These are phyloP conservation scores for Sapayoa aenigma DNA, from an alignment of 2,113 vertebrate species.

Conservation along the genomic window DNA sequence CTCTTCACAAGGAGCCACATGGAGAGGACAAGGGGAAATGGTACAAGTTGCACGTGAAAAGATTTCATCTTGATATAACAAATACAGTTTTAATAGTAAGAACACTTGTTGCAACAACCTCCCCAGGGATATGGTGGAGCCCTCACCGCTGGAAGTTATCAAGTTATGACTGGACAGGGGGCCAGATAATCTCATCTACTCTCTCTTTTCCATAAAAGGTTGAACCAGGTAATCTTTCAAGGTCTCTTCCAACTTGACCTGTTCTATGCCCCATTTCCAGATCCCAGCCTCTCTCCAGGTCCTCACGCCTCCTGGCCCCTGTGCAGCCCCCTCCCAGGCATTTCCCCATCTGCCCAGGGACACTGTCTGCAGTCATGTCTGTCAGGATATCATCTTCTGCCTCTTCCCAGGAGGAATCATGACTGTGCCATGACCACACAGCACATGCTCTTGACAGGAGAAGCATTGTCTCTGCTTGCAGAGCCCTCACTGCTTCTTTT, in stretches of 20 bases:
- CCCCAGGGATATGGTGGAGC: neutral
- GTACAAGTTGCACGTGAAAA: neutral
- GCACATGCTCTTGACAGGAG: neutral
- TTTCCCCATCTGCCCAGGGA: neutral
- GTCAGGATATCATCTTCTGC: neutral
- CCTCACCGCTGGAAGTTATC: accelerated
- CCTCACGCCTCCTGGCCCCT: neutral
- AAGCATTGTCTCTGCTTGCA: neutral
- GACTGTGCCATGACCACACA: neutral
- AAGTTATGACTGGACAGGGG: neutral
- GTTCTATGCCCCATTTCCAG: neutral
- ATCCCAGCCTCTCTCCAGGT: neutral
- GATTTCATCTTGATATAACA: neutral
- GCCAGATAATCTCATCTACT: neutral
- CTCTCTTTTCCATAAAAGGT: neutral
- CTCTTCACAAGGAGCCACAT: neutral
- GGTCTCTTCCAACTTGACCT: neutral
- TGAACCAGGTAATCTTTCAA: neutral
- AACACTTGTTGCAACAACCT: neutral
- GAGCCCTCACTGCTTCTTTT: neutral
- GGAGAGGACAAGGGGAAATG: neutral
- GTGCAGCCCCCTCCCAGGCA: accelerated
- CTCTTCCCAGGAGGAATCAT: neutral
- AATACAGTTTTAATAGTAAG: neutral
- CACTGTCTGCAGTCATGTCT: neutral